A percentile compares a stretch with the other conserved stretches of the same genome.
These are phyloP conservation scores for Neopipo cinnamomea DNA, from an alignment of 2,113 vertebrate species.

Conservation along the genomic window DNA sequence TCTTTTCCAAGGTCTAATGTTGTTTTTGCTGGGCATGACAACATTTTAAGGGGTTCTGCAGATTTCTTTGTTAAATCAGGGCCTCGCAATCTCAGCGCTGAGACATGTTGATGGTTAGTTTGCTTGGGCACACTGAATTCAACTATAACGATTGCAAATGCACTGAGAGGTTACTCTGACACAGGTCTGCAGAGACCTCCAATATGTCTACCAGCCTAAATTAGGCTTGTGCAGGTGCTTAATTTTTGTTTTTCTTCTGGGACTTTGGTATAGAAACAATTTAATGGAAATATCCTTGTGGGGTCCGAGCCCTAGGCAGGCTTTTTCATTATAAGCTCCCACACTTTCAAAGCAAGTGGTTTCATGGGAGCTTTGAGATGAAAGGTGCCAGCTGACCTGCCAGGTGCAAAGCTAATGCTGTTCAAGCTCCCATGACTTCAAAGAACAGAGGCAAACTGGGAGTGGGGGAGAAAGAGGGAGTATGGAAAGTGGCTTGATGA, in stretches of 20 bases:
- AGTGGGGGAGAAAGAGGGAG: fast-evolving
- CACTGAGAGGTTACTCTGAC: neutral
- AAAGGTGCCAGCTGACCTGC: neutral
- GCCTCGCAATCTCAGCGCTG: neutral
- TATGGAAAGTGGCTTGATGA: neutral
- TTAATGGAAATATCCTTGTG: neutral
- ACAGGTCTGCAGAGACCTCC: neutral
- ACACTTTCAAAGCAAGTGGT: neutral
- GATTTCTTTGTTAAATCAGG: neutral
- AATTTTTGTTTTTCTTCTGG: neutral
- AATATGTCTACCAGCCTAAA: fast-evolving
- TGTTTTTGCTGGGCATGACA: neutral
- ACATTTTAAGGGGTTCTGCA: neutral
- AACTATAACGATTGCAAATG: fast-evolving
- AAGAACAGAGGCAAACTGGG: neutral
- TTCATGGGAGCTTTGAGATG: neutral
- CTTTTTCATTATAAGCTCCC: neutral
- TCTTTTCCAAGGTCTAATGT: neutral
- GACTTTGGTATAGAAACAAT: neutral
- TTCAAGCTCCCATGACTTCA: neutral
- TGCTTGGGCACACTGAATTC: neutral
- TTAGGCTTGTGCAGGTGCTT: neutral
- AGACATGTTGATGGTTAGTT: neutral
- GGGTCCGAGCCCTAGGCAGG: neutral
- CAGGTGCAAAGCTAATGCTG: neutral